phyloP scores from a whole-genome alignment of 2,113 vertebrate genomes.

The Proterorhinus semilunaris region DNA sequence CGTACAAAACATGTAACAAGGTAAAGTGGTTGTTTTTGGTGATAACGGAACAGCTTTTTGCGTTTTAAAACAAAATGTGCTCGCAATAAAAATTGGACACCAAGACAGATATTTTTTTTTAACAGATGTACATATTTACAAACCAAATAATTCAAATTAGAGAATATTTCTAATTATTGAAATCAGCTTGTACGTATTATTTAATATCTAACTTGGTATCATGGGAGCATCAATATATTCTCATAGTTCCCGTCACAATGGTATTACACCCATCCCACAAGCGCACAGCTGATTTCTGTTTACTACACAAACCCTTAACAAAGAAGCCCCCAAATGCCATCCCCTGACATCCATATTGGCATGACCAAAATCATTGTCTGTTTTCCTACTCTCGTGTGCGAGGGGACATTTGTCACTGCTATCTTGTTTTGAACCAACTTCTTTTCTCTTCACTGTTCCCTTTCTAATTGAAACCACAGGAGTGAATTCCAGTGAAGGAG shows the following conservation, averaged over 20 bases:
- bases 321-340: constrained; percentile 8
- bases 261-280: neutral
- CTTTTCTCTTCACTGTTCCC: constrained; percentile 4
- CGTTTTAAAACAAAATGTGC: too few relatives aligned
- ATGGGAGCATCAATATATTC: neutral
- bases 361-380: constrained; percentile 23
- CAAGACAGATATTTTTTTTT: too few relatives aligned
- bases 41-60: too few relatives aligned
- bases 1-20: too few relatives aligned
- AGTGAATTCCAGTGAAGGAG: constrained; percentile 60
- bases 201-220: neutral
- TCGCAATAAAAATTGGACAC: too few relatives aligned
- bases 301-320: constrained; percentile 7
- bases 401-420: constrained; percentile 54
- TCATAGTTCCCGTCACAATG: neutral
- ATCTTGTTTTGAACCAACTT: constrained; percentile 39
- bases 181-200: neutral
- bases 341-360: neutral
- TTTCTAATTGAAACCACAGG: constrained; percentile 68
- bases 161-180: too few relatives aligned
- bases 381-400: neutral
- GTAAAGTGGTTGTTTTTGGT: too few relatives aligned
- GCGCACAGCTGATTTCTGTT: constrained; percentile 21
- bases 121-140: too few relatives aligned
- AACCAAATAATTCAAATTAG: too few relatives aligned